Evolutionary conservation across 2,797 vertebrate species (phyloP).

Genomic region (Spinibarbus caldwelli): DNA sequence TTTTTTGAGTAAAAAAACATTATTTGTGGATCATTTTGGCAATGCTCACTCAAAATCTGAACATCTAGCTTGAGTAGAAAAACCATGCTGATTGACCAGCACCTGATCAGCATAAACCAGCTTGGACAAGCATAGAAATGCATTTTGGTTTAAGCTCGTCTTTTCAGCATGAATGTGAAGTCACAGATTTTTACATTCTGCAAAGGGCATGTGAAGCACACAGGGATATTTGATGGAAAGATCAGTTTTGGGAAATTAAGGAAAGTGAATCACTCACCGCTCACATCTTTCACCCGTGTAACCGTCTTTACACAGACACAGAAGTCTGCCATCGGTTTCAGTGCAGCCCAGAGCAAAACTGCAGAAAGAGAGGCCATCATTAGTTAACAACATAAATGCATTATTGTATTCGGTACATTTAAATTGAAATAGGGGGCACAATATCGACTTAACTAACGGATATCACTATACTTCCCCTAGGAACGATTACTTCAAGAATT

Average conservation of each 20-base stretch:
- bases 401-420: not conserved
- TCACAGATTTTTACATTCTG: not conserved
- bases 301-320: constrained; percentile 88
- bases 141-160: not conserved
- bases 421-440: not conserved
- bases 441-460: not conserved
- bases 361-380: constrained; percentile 41
- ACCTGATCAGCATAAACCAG: not conserved
- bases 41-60: not conserved
- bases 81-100: not conserved
- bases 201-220: not conserved
- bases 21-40: too few species aligned
- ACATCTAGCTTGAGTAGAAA: not conserved
- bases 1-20: too few species aligned
- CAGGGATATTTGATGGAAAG: not conserved
- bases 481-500: not conserved
- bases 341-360: constrained; percentile 91
- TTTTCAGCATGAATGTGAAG: not conserved
- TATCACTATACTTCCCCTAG: not conserved
- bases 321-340: constrained; percentile 75
- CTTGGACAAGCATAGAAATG: not conserved
- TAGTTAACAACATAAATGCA: not conserved
- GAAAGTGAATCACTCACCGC: constrained; percentile 76
- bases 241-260: not conserved
- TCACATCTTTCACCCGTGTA: constrained; percentile 87